phyloP scores from a whole-genome alignment of 2,113 vertebrate genomes.

The Stomatorhinus ivindoensis region DNA sequence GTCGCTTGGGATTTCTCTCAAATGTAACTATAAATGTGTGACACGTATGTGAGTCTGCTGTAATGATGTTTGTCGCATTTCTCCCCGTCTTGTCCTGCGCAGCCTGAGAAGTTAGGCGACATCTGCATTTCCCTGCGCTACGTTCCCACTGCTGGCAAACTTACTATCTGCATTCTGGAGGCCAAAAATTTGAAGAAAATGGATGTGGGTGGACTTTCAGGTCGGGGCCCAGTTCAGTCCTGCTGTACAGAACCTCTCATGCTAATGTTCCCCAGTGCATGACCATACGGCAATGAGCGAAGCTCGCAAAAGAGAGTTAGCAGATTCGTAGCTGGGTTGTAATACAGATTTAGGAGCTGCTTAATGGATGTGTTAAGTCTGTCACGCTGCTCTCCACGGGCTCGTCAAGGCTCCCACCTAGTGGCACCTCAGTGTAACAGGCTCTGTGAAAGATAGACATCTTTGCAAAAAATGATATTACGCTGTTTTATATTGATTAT shows the following conservation, averaged over 20 bases:
- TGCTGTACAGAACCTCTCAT: background rate
- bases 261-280: background rate
- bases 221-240: slow-evolving; percentile 43
- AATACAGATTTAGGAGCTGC: background rate
- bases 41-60: background rate
- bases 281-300: background rate
- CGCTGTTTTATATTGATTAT: background rate
- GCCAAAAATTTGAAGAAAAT: slow-evolving; percentile 99
- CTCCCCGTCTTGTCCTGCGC: slow-evolving; percentile 15
- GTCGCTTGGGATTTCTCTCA: background rate
- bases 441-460: background rate
- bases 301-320: background rate
- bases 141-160: slow-evolving; percentile 90
- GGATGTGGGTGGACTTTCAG: slow-evolving; percentile 95
- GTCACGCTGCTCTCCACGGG: background rate
- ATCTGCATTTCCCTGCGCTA: slow-evolving; percentile 97
- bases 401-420: background rate
- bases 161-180: slow-evolving; percentile 95
- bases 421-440: background rate
- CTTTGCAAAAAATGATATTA: background rate
- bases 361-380: background rate
- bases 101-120: slow-evolving; percentile 97
- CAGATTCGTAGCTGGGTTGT: background rate
- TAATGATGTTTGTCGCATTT: background rate
- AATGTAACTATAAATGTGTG: background rate